A percentile compares a stretch with the other conserved stretches of the same genome.
Evolutionary conservation across 2,888 invertebrate genomes (phyloP).

Genomic region (Sepiola atlantica): DNA sequence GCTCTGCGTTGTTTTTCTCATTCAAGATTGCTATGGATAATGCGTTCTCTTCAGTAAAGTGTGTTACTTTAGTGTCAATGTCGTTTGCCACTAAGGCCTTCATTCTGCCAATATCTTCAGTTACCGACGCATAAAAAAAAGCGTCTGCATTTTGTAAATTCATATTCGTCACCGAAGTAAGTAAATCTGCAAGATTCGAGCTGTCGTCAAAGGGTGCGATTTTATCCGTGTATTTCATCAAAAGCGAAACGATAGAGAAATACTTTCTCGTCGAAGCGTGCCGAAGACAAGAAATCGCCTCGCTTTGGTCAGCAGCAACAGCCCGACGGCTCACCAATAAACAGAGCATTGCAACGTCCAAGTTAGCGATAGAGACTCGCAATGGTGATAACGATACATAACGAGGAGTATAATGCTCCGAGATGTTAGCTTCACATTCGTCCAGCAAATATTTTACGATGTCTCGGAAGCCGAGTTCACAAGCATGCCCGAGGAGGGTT

Average conservation of each 20-base stretch:
- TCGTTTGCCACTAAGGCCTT: neutral
- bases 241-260: neutral
- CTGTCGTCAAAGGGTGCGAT: neutral
- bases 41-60: neutral
- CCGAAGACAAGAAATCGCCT: neutral
- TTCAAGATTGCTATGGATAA: neutral
- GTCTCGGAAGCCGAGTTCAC: neutral
- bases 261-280: neutral
- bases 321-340: neutral
- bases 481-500: neutral
- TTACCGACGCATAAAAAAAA: neutral
- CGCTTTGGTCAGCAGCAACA: accelerated
- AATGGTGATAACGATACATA: neutral
- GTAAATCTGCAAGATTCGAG: accelerated
- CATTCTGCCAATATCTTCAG: neutral
- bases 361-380: neutral
- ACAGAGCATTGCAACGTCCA: neutral
- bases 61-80: neutral
- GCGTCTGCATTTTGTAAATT: too few species aligned
- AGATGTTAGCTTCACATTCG: neutral
- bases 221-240: neutral
- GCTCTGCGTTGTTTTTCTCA: neutral
- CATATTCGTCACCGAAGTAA: neutral
- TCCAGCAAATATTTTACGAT: neutral
- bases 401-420: neutral